These are phyloP conservation scores for Tribolium freemani DNA, from an alignment of 2,888 invertebrate genomes.

Conservation along the genomic window DNA sequence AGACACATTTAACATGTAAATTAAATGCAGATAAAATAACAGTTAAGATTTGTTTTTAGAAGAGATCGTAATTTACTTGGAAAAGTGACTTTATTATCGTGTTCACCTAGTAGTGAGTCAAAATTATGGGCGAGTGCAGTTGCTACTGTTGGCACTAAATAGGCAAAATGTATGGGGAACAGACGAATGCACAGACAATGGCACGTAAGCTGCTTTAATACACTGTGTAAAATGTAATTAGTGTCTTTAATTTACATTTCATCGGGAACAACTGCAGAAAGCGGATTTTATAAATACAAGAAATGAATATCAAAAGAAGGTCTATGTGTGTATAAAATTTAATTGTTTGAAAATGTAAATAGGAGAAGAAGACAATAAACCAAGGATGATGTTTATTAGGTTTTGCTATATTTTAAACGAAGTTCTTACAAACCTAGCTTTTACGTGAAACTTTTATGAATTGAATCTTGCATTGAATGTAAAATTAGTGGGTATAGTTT, in stretches of 20 bases:
- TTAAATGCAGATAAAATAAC: constrained; percentile 42
- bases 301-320: too few species aligned
- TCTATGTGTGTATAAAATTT: too few species aligned
- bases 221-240: background rate
- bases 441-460: too few species aligned
- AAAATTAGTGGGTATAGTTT: too few species aligned
- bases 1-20: constrained; percentile 39
- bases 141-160: constrained; percentile 32
- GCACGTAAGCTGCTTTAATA: background rate
- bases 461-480: too few species aligned
- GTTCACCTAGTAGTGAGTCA: constrained; percentile 17
- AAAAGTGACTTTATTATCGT: constrained; percentile 30
- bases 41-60: constrained; percentile 38
- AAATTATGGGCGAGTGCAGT: constrained; percentile 26
- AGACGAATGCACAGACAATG: background rate
- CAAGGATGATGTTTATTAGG: too few species aligned
- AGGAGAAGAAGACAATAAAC: background rate
- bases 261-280: background rate
- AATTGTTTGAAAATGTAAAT: background rate
- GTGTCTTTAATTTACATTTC: background rate
- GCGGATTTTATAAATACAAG: background rate
- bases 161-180: background rate
- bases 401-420: too few species aligned
- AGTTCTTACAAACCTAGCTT: too few species aligned
- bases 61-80: constrained; percentile 31